Conservation (phyloP, 2,113 vertebrate species). For the Dendrocopos noguchii region DNA sequence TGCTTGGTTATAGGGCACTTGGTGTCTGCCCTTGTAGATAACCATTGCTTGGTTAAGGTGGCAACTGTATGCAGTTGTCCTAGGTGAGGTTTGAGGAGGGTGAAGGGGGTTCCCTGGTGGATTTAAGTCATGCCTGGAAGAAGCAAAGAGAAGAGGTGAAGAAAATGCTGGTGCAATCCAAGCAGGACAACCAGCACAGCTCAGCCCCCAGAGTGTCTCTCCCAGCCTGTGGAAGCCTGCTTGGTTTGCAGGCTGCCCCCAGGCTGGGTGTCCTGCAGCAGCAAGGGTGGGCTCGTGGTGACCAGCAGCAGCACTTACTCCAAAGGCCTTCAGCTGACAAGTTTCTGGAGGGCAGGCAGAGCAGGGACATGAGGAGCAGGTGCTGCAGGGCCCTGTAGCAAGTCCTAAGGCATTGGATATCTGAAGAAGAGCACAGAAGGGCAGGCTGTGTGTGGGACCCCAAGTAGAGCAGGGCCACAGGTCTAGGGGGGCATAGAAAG, state of each 20-base stretch:
- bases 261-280: not conserved
- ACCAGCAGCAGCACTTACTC: not conserved
- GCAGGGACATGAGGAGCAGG: not conserved
- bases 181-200: accelerated
- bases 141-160: not conserved
- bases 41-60: not conserved
- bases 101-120: not conserved
- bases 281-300: accelerated
- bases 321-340: not conserved
- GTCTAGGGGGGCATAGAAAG: not conserved
- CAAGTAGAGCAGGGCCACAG: accelerated
- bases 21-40: too few relatives aligned
- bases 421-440: not conserved
- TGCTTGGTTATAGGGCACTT: too few relatives aligned
- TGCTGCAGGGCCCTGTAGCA: not conserved
- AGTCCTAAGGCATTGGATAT: accelerated
- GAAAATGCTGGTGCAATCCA: not conserved
- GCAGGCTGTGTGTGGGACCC: not conserved
- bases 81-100: not conserved
- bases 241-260: not conserved
- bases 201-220: not conserved
- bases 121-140: not conserved
- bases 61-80: not conserved
- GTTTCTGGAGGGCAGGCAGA: not conserved
- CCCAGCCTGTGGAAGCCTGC: not conserved